Evolutionary conservation across 2,797 vertebrate species (phyloP), one percentile per base, ranked within the genome.

Genomic region (Lepilemur ruficaudatus): DNA sequence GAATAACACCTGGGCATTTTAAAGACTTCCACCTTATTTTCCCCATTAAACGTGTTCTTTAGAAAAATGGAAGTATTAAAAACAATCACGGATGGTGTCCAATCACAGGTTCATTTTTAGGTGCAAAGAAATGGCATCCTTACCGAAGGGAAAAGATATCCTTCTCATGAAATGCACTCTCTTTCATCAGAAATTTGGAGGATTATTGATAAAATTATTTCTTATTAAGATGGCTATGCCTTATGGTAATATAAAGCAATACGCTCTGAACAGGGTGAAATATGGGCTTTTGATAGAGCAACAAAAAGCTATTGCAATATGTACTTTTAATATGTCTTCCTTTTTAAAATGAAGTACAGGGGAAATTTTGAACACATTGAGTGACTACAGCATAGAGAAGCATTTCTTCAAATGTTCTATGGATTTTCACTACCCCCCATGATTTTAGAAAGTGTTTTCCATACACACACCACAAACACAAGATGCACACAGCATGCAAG

Each of bases 351-450:
- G 7, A 73, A 23, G 2, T 32, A 13, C 0, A 4, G 59, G 13
- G 65, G 25, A 22, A 35, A 25, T 8, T 38, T 89, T 73, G 48
- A 73, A 28, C 22, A 8, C 23, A 4, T 23, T 22, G 28, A 5
- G 8, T 30, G 22, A 14, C 7, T 35, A 11, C 7, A 11, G 9
- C 2, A 18, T 13, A 65, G 7, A 85, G 73, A 61, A n/a, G 23
- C 38, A n/a, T 73, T 38, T 72, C 20, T 14, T 28, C 17, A 52
- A 28, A 5, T 1, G 10, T 63, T n/a, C 30, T 35, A 9, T 46
- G 61, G 7, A 12, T n/a, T 2, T 17, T 35, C 48, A 5, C 7
- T 7, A 23, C 5, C 12, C 1, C n/a, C 48, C 22, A 4, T 13
- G 25, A n/a, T 18, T 28, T n/a, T 13, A n/a, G 32, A 7, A 46